Percentiles rank a stretch among this genome's conserved stretches.
These are phyloP conservation scores for Pteropus alecto DNA, from an alignment of 2,113 vertebrate species.

Conservation along the genomic window DNA sequence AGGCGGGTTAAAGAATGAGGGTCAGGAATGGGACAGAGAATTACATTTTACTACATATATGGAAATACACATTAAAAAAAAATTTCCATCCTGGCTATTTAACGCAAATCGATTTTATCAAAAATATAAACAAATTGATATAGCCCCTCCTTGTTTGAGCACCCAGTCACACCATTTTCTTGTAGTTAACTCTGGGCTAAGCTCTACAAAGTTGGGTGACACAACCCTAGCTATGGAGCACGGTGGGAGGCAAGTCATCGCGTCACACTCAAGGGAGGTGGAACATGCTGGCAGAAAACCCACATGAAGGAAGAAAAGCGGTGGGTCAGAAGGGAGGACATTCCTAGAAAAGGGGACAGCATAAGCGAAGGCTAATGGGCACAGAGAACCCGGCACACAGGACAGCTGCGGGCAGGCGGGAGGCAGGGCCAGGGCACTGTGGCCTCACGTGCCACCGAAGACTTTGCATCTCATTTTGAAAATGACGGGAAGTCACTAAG, in stretches of 20 bases:
- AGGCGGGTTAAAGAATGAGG: background rate
- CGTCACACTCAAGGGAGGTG: background rate
- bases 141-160: background rate
- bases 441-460: background rate
- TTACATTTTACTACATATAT: background rate
- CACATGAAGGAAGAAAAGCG: background rate
- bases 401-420: background rate
- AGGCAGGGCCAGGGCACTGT: background rate
- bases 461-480: background rate
- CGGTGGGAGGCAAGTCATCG: background rate
- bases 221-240: background rate
- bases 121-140: background rate
- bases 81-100: background rate
- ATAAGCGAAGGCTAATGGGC: background rate
- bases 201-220: background rate
- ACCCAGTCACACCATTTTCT: background rate
- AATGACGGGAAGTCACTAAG: background rate
- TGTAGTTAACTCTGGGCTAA: background rate
- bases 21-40: background rate
- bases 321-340: background rate
- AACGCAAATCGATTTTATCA: background rate
- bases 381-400: background rate
- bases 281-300: background rate
- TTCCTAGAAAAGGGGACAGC: background rate
- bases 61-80: background rate